A percentile compares a stretch with the other conserved stretches of the same genome.
Conservation (phyloP, 2,113 vertebrate species). For the Perca fluviatilis region DNA sequence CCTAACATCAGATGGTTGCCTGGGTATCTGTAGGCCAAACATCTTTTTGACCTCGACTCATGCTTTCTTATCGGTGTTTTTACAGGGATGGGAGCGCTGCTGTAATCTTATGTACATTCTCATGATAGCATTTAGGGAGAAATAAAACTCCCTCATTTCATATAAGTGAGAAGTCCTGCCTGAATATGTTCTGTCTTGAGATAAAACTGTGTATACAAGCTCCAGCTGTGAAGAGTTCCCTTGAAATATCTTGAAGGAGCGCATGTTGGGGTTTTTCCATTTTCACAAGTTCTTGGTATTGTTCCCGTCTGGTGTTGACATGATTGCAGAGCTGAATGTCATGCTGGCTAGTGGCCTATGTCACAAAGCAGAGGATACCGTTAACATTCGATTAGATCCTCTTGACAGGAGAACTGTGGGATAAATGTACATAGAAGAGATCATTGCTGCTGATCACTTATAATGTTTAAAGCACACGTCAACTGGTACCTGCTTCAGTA, state of each 20-base stretch:
- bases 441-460: neutral
- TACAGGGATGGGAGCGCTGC: slow-evolving; percentile 21
- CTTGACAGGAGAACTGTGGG: slow-evolving; percentile 1
- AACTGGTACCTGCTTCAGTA: neutral
- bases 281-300: neutral
- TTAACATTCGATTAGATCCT: neutral
- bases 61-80: slow-evolving; percentile 58
- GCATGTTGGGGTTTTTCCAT: slow-evolving; percentile 33
- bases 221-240: slow-evolving; percentile 9
- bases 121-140: slow-evolving; percentile 19
- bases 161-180: neutral
- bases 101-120: slow-evolving; percentile 40
- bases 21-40: slow-evolving; percentile 32
- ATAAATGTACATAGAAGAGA: neutral
- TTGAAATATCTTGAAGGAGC: neutral
- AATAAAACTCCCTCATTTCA: slow-evolving; percentile 9
- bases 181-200: slow-evolving; percentile 1
- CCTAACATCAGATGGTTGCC: slow-evolving; percentile 30
- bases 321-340: slow-evolving; percentile 43
- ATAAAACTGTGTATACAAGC: slow-evolving; percentile 3
- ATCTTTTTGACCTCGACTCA: slow-evolving; percentile 55
- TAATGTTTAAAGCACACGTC: neutral
- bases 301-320: slow-evolving; percentile 52
- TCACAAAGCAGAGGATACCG: slow-evolving; percentile 18
- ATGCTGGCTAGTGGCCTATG: slow-evolving; percentile 48